Evolutionary conservation across 2,797 vertebrate genomes (phyloP), one percentile per base, ranked within the genome.

Genomic region (Catharus ustulatus): DNA sequence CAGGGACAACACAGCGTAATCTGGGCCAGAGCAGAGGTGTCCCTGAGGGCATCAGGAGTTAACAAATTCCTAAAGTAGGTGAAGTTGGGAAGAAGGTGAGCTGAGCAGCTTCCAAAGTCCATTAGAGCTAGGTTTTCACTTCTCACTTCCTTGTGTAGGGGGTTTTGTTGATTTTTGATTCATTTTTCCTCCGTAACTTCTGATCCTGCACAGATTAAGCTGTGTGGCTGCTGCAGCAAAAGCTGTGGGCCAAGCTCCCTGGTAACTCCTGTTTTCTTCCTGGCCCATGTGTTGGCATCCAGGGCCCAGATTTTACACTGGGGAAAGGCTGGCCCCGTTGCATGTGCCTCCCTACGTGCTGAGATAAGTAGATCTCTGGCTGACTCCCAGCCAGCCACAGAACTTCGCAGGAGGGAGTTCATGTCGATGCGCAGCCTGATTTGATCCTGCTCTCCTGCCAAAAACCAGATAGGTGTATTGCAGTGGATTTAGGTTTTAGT

Each of bases 361-460:
- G 29, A 87, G 89, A 59, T 88, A 68, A 84, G 94, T 2, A 30
- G 59, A 73, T 66, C 81, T 74, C 78, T 74, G 84, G 59, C 76
- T 15, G 45, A 38, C 61, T 87, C 87, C 89, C 87, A 82, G 72
- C 1, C 5, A 74, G 77, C 45, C 54, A 32, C 54, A 9, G 34
- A 69, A 32, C 86, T 43, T 74, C 1, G 0, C 84, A 80, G 75
- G 12, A 86, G 34, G 75, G 59, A 95, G 57, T n/a, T 73, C 4
- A 10, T 73, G 83, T 49, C 0, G 3, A 51, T 87, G 43, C 0
- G 0, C 48, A 55, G 81, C 52, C 84, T 34, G 71, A 46, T 74
- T 71, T 62, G 77, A 79, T 90, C 78, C 75, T 21, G 0, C 40
- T 69, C 32, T 73, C 54, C 81, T 95, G 68, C 84, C 29, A 49